These are phyloP conservation scores for Mythimna pallens DNA, from an alignment of 2,888 invertebrate genomes.

Conservation along the genomic window DNA sequence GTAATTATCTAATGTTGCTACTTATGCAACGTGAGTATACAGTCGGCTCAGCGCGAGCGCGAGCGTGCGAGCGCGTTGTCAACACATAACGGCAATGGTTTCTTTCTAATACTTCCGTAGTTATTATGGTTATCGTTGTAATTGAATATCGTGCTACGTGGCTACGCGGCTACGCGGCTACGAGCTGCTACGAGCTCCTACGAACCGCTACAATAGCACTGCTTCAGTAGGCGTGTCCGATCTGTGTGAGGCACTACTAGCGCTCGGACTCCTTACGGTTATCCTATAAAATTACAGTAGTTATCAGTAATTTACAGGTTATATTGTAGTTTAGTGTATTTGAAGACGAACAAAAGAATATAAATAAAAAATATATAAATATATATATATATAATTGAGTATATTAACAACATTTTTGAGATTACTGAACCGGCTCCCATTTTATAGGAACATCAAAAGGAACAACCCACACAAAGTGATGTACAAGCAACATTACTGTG, in stretches of 20 bases:
- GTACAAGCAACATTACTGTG: slow-evolving; percentile 11
- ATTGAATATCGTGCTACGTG: slow-evolving; percentile 21
- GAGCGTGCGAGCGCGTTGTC: neutral
- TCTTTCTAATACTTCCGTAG: slow-evolving; percentile 11
- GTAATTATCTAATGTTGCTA: neutral
- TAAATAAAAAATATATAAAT: no score
- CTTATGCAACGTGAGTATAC: neutral
- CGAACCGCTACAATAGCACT: neutral
- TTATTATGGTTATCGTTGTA: no score
- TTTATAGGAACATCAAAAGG: slow-evolving; percentile 4
- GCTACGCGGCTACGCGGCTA: no score
- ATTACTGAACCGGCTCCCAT: neutral
- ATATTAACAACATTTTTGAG: neutral
- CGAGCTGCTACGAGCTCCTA: neutral
- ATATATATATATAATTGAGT: no score
- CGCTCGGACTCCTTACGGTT: slow-evolving; percentile 18
- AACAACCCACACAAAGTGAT: slow-evolving; percentile 10
- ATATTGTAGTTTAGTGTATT: slow-evolving; percentile 12
- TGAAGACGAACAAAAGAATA: neutral
- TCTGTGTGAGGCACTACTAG: neutral
- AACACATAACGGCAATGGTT: neutral
- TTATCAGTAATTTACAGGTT: slow-evolving; percentile 16
- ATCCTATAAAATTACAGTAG: slow-evolving; percentile 18
- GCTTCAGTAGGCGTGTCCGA: no score
- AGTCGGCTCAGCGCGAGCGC: neutral